Percentiles rank a stretch among this genome's conserved stretches.
Conservation (phyloP, 2,113 vertebrate species). For the Sander lucioperca region DNA sequence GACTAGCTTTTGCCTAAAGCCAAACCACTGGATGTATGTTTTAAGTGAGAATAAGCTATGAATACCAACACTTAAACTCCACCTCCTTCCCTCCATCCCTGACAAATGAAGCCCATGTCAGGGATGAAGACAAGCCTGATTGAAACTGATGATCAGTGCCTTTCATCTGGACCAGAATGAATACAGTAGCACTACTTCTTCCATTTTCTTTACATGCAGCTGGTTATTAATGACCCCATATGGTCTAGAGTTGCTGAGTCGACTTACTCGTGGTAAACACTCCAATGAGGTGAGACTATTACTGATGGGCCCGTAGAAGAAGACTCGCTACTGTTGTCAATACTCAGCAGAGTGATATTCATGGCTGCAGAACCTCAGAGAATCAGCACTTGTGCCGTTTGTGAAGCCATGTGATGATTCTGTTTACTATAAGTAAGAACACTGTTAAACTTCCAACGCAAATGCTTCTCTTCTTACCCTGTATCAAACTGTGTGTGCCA, state of each 20-base stretch:
- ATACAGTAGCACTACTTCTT: constrained; percentile 26
- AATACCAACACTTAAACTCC: constrained; percentile 1
- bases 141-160: constrained; percentile 44
- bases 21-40: constrained; percentile 15
- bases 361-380: neutral
- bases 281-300: constrained; percentile 41
- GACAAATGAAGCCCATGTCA: constrained; percentile 43
- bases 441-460: neutral
- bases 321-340: constrained; percentile 20
- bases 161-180: constrained; percentile 33
- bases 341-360: constrained; percentile 25
- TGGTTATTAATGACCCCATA: constrained; percentile 48
- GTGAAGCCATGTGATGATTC: neutral
- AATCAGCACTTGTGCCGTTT: constrained; percentile 1
- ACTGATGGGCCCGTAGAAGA: constrained; percentile 42
- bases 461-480: neutral
- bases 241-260: constrained; percentile 47
- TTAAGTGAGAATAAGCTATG: constrained; percentile 13
- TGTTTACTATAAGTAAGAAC: neutral
- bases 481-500: constrained; percentile 51
- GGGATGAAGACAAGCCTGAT: constrained; percentile 36
- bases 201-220: constrained; percentile 35
- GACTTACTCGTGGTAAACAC: neutral
- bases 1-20: neutral
- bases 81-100: neutral